Base-by-base conservation (phyloP, 2,888 invertebrate species). In the Acronicta leporina region DNA sequence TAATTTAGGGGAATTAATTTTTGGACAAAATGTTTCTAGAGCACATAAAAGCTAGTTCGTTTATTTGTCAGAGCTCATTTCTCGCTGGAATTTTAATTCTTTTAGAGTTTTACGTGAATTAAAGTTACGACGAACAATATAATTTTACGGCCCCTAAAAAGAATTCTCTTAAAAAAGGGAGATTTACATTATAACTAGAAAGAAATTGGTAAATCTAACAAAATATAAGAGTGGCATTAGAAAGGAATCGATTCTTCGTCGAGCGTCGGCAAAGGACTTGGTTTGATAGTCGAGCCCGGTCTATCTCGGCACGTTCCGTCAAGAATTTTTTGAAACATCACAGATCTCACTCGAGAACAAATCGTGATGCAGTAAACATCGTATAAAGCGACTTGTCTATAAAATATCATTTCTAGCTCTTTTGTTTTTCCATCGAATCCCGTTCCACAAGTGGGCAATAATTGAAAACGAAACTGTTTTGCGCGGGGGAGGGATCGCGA, bases 381-480 rank as follows among this genome's bases (percentile, higher is more conserved):
- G 89, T 88, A 90, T 91, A 91, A 90, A 91, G 89, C 87, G 88
- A 87, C 87, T 87, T 89, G 89, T 92, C 92, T 90, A 92, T 94
- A 92, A 92, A 94, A 93, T 94, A 94, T 93, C 88, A 94, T 93
- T 92, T 91, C 86, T 87, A 89, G 89, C 88, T 89, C 88, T 90
- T 92, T 93, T 93, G 92, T 92, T 94, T 92, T 89, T 89, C 90
- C 89, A 86, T 90, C 84, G 90, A 87, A 89, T 89, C 90, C 84
- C 87, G 91, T 92, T 94, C 94, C 90, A 94, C 94, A 94, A 94
- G 94, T 94, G 94, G 94, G 94, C 91, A 92, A 94, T 94, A 94
- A 94, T 94, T 94, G 94, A 94, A 94, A 92, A 92, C 89, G 93
- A 94, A 93, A 94, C 92, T 89, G 91, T 90, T 89, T 90, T 89